These are phyloP conservation scores for Kryphioiulus occultus DNA, from an alignment of 2,888 invertebrate genomes.

Conservation along the genomic window DNA sequence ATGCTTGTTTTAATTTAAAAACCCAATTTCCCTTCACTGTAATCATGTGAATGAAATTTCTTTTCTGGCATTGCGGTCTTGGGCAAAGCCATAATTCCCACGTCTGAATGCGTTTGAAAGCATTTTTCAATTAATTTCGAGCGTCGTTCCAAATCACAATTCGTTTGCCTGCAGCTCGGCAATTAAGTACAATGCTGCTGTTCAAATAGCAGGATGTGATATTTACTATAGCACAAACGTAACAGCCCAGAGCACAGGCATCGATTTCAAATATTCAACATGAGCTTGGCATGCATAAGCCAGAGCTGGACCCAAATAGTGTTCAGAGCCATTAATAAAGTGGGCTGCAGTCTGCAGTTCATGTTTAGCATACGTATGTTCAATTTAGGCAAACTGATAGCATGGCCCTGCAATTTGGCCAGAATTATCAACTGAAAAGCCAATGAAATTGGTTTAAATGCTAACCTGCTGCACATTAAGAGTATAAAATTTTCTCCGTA, in stretches of 20 bases:
- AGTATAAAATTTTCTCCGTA: neutral
- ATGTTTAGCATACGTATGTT: neutral
- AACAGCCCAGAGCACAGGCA: neutral
- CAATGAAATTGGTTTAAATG: neutral
- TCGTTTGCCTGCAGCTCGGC: neutral
- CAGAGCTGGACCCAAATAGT: neutral
- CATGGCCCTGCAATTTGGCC: neutral
- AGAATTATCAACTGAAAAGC: neutral
- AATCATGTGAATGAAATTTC: neutral
- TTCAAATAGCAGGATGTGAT: slow-evolving; percentile 4
- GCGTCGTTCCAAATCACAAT: neutral
- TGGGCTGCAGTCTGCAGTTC: neutral
- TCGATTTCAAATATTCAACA: neutral
- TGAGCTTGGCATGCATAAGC: neutral
- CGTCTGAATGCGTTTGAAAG: neutral
- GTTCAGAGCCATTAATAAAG: neutral
- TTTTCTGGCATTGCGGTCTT: neutral
- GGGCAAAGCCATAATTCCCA: neutral
- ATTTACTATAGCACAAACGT: neutral
- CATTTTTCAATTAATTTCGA: slow-evolving; percentile 4
- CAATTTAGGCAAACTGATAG: neutral
- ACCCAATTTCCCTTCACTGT: neutral
- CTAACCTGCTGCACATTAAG: neutral
- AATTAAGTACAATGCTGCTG: neutral
- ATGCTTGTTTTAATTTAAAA: too few relatives aligned